phyloP scores from a whole-genome alignment of 2,888 invertebrate species.

The Lysandra coridon region DNA sequence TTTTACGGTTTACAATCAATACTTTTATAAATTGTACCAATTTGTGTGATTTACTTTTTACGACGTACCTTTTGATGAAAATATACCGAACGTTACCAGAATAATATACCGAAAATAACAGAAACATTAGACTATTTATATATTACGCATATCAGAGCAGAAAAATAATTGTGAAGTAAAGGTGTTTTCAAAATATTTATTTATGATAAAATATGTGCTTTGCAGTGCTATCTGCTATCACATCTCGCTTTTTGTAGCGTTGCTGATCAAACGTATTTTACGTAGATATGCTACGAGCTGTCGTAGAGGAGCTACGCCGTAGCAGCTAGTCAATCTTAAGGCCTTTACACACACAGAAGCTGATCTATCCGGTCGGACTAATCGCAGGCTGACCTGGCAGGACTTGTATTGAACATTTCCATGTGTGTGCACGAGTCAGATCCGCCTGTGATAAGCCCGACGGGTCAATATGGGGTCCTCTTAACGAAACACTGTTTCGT shows the following conservation, averaged over 20 bases:
- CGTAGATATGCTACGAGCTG: background rate
- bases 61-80: background rate
- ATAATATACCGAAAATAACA: background rate
- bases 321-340: background rate
- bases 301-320: background rate
- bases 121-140: background rate
- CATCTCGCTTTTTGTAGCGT: background rate
- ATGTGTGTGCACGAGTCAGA: background rate
- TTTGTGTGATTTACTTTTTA: slow-evolving; percentile 6
- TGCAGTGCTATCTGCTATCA: background rate
- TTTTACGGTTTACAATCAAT: slow-evolving; percentile 3
- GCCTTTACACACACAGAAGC: background rate
- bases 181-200: background rate
- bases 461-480: background rate
- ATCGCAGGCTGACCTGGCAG: background rate
- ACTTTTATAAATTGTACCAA: background rate
- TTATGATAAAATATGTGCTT: background rate
- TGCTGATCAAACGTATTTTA: background rate
- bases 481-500: background rate
- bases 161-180: background rate
- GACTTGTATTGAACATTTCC: background rate
- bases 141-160: background rate
- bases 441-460: background rate
- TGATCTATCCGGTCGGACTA: background rate
- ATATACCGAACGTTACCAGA: background rate